Conservation (phyloP, 1,140 invertebrate genomes). For the Alviniconcha marisindica region DNA sequence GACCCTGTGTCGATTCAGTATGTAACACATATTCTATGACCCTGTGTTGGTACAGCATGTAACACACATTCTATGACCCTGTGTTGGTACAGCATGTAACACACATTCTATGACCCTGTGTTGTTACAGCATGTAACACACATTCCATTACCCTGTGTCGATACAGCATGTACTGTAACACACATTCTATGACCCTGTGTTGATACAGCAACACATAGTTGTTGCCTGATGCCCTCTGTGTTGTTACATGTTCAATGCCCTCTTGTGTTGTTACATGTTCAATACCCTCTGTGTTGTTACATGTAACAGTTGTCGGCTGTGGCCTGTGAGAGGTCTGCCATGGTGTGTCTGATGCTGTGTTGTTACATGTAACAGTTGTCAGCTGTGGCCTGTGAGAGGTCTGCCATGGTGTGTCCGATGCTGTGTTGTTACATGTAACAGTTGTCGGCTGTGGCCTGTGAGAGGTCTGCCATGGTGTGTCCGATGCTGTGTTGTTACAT, state of each 20-base stretch:
- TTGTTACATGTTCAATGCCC: constrained; percentile 24
- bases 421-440: too few species aligned
- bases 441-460: too few species aligned
- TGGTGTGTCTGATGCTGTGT: too few species aligned
- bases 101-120: neutral
- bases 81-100: too few species aligned
- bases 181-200: too few species aligned
- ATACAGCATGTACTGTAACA: too few species aligned
- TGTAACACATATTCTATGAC: neutral
- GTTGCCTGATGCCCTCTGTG: constrained; percentile 28
- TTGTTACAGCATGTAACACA: neutral
- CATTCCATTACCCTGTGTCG: neutral
- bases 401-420: too few species aligned
- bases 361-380: too few species aligned
- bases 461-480: too few species aligned
- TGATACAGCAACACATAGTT: too few species aligned
- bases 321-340: constrained; percentile 20
- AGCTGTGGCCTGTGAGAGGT: too few species aligned
- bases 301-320: constrained; percentile 13
- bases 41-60: neutral
- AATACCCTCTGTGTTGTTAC: neutral
- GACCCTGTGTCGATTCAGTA: neutral
- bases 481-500: neutral
- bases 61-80: neutral
- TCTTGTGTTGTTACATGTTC: constrained; percentile 20